Percentiles rank a stretch among this genome's conserved stretches.
These are phyloP conservation scores for Percopsis transmontana DNA, from an alignment of 2,113 vertebrate species.

Conservation along the genomic window DNA sequence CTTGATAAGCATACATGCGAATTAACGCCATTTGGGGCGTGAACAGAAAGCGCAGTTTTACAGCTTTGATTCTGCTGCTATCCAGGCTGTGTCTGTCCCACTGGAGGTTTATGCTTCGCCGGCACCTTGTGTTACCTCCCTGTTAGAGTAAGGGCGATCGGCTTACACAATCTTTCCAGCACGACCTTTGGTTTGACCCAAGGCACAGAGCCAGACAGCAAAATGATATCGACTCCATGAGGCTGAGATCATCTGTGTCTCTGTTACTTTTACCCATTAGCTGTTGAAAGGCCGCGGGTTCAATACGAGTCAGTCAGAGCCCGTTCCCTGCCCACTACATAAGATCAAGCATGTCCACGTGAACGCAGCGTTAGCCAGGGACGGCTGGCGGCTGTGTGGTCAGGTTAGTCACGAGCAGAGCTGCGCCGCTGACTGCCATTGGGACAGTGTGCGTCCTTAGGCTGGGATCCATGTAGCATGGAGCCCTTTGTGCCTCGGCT, in stretches of 20 bases:
- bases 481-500: slow-evolving; percentile 30
- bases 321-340: slow-evolving; percentile 2
- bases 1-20: slow-evolving; percentile 49
- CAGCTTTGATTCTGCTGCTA: slow-evolving; percentile 19
- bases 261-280: neutral
- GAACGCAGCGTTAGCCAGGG: neutral
- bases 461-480: slow-evolving; percentile 53
- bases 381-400: neutral
- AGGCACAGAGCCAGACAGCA: neutral
- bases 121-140: neutral
- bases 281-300: neutral
- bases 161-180: neutral
- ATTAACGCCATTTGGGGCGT: slow-evolving; percentile 31
- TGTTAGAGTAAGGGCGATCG: neutral
- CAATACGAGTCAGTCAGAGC: no score
- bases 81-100: neutral
- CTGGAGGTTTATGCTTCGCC: neutral
- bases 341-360: neutral
- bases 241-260: slow-evolving; percentile 1
- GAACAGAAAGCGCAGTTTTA: slow-evolving; percentile 18
- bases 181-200: slow-evolving; percentile 2
- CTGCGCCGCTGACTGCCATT: slow-evolving; percentile 40
- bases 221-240: neutral
- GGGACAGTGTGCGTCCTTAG: slow-evolving; percentile 50
- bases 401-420: slow-evolving; percentile 14